Evolutionary conservation across 2,888 invertebrate species (phyloP).

Genomic region (Cantharis lateralis): DNA sequence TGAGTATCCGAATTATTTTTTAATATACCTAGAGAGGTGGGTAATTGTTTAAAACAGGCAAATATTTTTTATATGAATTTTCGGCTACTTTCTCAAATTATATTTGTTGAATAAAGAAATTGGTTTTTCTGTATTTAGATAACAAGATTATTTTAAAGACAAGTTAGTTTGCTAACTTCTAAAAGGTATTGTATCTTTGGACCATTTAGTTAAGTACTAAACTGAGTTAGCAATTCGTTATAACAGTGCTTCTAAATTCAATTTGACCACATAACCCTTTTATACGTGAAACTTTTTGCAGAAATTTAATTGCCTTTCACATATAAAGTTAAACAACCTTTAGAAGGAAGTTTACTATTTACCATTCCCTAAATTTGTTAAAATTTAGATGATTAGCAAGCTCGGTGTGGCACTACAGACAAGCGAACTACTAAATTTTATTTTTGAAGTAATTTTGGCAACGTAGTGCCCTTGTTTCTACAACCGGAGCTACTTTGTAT

Average conservation of each 20-base stretch:
- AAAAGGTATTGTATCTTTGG: not conserved
- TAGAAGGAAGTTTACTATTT: not conserved
- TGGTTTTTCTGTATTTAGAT: not conserved
- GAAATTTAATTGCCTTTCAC: not conserved
- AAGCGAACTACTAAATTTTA: not conserved
- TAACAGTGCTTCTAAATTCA: not conserved
- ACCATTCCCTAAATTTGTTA: not conserved
- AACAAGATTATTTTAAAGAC: not conserved
- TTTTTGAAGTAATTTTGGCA: not conserved
- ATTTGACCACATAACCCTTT: not conserved
- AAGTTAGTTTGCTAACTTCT: not conserved
- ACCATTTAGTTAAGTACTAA: not conserved
- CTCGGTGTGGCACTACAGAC: not conserved
- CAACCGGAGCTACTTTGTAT: not conserved
- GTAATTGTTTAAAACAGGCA: not conserved
- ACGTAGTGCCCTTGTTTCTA: not conserved
- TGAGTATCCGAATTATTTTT: not conserved
- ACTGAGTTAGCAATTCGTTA: not conserved
- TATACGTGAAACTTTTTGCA: not conserved
- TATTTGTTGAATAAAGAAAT: not conserved
- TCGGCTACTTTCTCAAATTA: not conserved
- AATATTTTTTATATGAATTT: not conserved
- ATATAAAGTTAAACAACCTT: not conserved
- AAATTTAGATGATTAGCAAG: not conserved
- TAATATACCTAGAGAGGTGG: not conserved